A percentile compares a stretch with the other conserved stretches of the same genome.
Evolutionary conservation across 2,113 vertebrate genomes (phyloP).

Genomic region (Heloderma charlesbogerti): DNA sequence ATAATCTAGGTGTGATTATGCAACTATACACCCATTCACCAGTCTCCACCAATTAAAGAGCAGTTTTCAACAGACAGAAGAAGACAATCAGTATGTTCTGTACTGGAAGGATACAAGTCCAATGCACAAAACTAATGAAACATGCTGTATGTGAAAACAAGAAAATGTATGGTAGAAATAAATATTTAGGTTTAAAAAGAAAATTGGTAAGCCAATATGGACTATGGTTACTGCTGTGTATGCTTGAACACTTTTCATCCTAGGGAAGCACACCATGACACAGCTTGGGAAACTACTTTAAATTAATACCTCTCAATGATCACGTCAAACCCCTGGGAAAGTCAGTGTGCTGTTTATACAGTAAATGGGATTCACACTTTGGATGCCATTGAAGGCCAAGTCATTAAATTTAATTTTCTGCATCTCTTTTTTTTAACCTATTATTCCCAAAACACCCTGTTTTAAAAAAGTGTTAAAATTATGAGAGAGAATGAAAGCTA

Average conservation of each 20-base stretch:
- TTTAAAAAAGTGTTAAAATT: slow-evolving; percentile 44
- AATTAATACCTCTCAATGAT: slow-evolving; percentile 15
- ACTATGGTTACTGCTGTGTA: background rate
- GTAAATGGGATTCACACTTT: slow-evolving; percentile 8
- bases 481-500: slow-evolving; percentile 42
- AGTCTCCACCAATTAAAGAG: background rate
- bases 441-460: background rate
- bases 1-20: background rate
- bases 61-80: background rate
- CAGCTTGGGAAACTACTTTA: background rate
- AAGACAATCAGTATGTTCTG: background rate
- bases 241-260: slow-evolving; percentile 10
- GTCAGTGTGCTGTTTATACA: background rate
- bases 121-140: background rate
- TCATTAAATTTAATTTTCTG: slow-evolving; percentile 27
- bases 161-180: background rate
- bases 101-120: background rate
- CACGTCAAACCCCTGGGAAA: slow-evolving; percentile 7
- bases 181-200: background rate
- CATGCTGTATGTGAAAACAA: background rate
- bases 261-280: background rate
- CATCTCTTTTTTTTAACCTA: background rate
- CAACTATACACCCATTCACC: background rate
- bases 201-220: background rate
- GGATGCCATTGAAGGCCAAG: background rate